phyloP scores from a whole-genome alignment of 2,797 vertebrate genomes.

The Chrysolophus pictus region DNA sequence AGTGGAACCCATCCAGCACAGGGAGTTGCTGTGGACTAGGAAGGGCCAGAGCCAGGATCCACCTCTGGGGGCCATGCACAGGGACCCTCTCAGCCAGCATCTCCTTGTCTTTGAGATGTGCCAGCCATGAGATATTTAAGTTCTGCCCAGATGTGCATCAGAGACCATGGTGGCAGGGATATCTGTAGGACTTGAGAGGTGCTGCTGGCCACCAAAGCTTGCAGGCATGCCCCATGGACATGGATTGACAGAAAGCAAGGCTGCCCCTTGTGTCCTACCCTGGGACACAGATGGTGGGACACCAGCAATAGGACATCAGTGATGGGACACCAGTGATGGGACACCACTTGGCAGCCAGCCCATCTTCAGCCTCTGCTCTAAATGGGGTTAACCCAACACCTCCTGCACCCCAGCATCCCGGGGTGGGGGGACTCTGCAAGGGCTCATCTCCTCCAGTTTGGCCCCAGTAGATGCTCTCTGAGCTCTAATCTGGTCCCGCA shows the following conservation, averaged over 20 bases:
- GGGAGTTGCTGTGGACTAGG: fast-evolving
- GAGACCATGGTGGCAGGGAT: fast-evolving
- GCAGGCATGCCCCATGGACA: not conserved
- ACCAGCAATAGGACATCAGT: not conserved
- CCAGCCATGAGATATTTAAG: not conserved
- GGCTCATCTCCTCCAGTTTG: not conserved
- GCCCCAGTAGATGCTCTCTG: not conserved
- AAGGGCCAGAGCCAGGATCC: not conserved
- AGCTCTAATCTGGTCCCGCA: conserved; percentile 37
- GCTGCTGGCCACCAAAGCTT: not conserved
- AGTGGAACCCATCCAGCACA: not conserved
- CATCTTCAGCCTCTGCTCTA: fast-evolving
- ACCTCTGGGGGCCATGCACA: not conserved
- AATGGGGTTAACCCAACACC: fast-evolving
- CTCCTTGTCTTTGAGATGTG: fast-evolving
- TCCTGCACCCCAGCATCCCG: not conserved
- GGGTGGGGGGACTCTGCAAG: not conserved
- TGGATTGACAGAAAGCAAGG: not conserved
- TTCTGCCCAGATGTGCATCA: fast-evolving
- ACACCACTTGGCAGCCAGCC: not conserved
- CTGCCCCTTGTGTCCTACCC: fast-evolving
- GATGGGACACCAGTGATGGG: not conserved
- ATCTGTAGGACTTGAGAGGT: not conserved
- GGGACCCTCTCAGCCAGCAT: not conserved
- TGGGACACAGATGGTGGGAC: fast-evolving